Conservation (phyloP, 2,888 invertebrate species). For the Drosophila acutilabella region DNA sequence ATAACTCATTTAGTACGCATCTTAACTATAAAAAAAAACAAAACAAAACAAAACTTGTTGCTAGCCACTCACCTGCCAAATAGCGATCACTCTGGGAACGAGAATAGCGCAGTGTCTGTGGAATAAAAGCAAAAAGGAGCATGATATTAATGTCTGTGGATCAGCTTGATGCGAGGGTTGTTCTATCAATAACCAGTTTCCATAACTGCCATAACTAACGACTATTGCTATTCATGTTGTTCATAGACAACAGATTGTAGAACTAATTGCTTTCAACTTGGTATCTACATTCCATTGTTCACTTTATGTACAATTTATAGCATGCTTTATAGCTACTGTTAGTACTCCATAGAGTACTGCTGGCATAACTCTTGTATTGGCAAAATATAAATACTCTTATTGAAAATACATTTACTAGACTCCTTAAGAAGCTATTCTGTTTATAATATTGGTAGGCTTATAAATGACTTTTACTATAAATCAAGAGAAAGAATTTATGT, state of each 20-base stretch:
- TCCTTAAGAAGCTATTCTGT: too few species aligned
- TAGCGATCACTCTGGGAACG: constrained; percentile 85
- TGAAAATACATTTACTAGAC: too few species aligned
- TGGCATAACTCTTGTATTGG: too few species aligned
- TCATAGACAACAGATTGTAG: neutral
- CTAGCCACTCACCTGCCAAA: constrained; percentile 84
- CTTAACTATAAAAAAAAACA: constrained; percentile 34
- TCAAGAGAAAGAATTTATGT: too few species aligned
- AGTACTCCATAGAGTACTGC: too few species aligned
- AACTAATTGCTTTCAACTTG: neutral
- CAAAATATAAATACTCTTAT: too few species aligned
- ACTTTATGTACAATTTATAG: neutral
- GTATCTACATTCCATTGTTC: neutral
- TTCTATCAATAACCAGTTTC: constrained; percentile 16
- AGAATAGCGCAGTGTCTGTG: constrained; percentile 84
- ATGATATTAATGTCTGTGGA: constrained; percentile 69
- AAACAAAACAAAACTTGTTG: constrained; percentile 56
- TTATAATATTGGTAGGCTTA: too few species aligned
- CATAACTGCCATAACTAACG: neutral
- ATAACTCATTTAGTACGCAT: constrained; percentile 76
- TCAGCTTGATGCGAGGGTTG: constrained; percentile 64
- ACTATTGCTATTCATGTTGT: neutral
- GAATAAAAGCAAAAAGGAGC: constrained; percentile 35
- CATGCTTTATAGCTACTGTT: neutral
- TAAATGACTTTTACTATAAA: too few species aligned